These are phyloP conservation scores for Troglohyphantes excavatus DNA, from an alignment of 2,888 invertebrate genomes.

Conservation along the genomic window DNA sequence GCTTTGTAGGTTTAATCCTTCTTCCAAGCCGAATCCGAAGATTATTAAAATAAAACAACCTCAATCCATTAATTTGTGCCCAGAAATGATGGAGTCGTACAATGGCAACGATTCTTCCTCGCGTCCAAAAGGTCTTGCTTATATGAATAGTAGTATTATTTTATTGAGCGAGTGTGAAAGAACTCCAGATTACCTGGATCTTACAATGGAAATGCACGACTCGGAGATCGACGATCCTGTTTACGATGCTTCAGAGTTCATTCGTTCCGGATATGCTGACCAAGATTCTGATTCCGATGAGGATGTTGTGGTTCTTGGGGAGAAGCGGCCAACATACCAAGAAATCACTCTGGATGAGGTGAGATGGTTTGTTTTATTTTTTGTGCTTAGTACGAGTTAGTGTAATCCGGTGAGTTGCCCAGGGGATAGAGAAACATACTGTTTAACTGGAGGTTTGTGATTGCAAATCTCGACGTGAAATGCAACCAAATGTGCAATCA, in stretches of 20 bases:
- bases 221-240: neutral
- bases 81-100: neutral
- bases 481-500: too few relatives aligned
- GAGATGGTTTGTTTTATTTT: neutral
- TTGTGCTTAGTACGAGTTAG: too few relatives aligned
- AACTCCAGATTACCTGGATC: slow-evolving; percentile 21
- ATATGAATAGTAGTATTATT: slow-evolving; percentile 9
- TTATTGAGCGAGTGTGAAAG: slow-evolving; percentile 26
- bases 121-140: neutral
- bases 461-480: too few relatives aligned
- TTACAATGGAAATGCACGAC: neutral
- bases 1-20: too few relatives aligned
- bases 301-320: slow-evolving; percentile 63
- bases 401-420: too few relatives aligned
- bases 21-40: neutral
- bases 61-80: neutral
- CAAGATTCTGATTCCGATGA: slow-evolving; percentile 24
- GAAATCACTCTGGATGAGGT: slow-evolving; percentile 69
- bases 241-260: neutral
- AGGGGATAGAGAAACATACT: too few relatives aligned
- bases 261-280: neutral
- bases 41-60: neutral
- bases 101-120: neutral
- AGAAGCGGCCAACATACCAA: slow-evolving; percentile 47
- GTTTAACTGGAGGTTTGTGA: too few relatives aligned